Evolutionary conservation across 2,888 invertebrate genomes (phyloP).

Genomic region (Cordilura impudica): DNA sequence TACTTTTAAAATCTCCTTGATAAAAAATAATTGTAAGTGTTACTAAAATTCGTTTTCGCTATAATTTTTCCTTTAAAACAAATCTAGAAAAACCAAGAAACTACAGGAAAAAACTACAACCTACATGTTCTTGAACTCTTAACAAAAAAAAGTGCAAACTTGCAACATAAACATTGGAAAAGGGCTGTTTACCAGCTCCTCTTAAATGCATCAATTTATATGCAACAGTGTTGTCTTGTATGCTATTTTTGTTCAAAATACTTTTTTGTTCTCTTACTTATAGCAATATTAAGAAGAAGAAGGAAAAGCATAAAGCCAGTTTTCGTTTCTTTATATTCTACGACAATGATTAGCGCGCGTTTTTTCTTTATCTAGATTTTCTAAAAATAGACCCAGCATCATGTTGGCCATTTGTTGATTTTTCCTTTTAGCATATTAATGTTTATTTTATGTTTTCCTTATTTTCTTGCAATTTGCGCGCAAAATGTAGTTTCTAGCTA

Average conservation of each 20-base stretch:
- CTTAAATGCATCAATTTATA: neutral
- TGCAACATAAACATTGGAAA: constrained; percentile 9
- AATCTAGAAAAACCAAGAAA: neutral
- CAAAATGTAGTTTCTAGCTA: constrained; percentile 45
- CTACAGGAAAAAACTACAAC: neutral
- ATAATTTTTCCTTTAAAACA: too few relatives aligned
- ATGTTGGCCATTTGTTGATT: constrained; percentile 42
- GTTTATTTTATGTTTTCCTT: neutral
- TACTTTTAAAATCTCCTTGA: too few relatives aligned
- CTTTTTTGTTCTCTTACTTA: constrained; percentile 16
- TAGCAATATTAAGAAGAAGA: constrained; percentile 17
- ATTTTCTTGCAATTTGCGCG: constrained; percentile 59
- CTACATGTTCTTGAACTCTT: constrained; percentile 54
- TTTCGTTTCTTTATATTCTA: neutral
- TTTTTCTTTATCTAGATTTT: constrained; percentile 54
- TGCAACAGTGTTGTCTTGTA: neutral
- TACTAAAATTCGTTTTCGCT: neutral
- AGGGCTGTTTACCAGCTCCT: neutral
- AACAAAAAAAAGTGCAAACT: constrained; percentile 45
- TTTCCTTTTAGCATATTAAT: constrained; percentile 44
- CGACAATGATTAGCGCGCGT: constrained; percentile 25
- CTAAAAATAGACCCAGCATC: constrained; percentile 53
- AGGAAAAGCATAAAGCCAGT: constrained; percentile 22
- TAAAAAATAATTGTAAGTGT: too few relatives aligned
- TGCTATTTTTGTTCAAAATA: neutral